These are phyloP conservation scores for Podarcis lilfordi DNA, from an alignment of 2,797 vertebrate genomes.

Conservation along the genomic window DNA sequence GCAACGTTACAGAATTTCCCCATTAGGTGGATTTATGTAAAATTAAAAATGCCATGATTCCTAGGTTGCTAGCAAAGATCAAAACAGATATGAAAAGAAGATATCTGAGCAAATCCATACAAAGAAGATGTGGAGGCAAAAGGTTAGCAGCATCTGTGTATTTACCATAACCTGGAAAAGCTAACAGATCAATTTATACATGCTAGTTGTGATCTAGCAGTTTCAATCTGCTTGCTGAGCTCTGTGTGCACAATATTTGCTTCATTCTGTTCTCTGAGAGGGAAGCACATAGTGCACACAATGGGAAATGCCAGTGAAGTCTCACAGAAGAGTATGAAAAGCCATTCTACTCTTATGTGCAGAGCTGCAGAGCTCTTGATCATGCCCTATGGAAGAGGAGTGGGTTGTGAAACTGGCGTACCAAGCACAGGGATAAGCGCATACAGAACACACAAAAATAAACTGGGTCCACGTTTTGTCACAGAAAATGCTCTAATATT, in stretches of 20 bases:
- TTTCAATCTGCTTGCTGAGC: neutral
- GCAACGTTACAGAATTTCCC: neutral
- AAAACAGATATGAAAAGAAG: neutral
- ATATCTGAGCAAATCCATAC: neutral
- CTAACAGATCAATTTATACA: neutral
- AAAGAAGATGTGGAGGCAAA: neutral
- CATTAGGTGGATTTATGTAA: neutral
- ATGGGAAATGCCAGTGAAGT: neutral
- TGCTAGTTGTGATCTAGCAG: neutral
- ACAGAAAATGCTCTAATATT: neutral
- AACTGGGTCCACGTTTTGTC: neutral
- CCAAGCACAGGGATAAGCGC: constrained; percentile 24
- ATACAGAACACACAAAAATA: neutral
- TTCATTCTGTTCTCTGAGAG: neutral
- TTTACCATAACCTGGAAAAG: neutral
- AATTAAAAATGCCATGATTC: neutral
- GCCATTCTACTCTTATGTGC: neutral
- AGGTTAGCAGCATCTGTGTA: neutral
- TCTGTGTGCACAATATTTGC: neutral
- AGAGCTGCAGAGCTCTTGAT: neutral
- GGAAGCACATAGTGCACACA: neutral
- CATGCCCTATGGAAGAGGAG: neutral
- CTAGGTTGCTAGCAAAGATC: neutral
- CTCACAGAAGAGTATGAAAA: neutral
- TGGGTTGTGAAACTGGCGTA: constrained; percentile 2